Evolutionary conservation across 2,113 vertebrate species (phyloP).

Genomic region (human (Homo sapiens)): GRCh38 chrY:6883501-6884000

Average conservation of each 20-base stretch:
- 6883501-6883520: too few relatives aligned
- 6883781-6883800: not conserved
- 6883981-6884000: not conserved
- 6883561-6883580: too few relatives aligned
- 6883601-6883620: too few relatives aligned
- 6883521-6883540: too few relatives aligned
- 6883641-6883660: too few relatives aligned
- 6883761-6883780: not conserved
- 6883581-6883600: too few relatives aligned
- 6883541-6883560: too few relatives aligned
- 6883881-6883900: not conserved
- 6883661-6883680: too few relatives aligned
- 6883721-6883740: too few relatives aligned
- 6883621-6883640: too few relatives aligned
- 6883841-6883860: not conserved
- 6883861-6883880: not conserved
- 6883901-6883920: not conserved
- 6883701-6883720: too few relatives aligned
- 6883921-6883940: not conserved
- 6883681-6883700: too few relatives aligned
- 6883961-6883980: not conserved
- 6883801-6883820: not conserved
- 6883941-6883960: not conserved
- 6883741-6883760: not conserved
- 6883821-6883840: not conserved